Evolutionary conservation across 2,888 invertebrate species (phyloP), one percentile per base, ranked within the genome.

Genomic region (Philonicus albiceps): DNA sequence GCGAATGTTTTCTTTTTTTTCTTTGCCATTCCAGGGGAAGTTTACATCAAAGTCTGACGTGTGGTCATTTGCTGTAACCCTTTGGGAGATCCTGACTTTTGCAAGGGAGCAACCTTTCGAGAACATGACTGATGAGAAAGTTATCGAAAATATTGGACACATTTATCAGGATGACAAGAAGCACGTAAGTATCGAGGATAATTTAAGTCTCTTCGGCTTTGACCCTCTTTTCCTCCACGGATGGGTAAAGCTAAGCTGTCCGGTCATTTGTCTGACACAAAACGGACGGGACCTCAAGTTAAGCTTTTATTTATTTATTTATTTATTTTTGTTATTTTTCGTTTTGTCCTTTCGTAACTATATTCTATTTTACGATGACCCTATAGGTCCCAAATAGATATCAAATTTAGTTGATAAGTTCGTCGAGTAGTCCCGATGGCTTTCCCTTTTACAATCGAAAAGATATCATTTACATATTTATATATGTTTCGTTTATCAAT

Each of bases 31-130:
- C 72, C 92, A 97, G 96, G 96, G 95, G 84, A 96, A 96, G 92
- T 97, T 95, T 91, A 95, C 96, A 49, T 95, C 95, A 81, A 96
- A 96, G 92, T 96, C 96, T 89, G 97, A 97, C 93, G 97, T 97
- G 74, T 97, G 97, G 97, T 95, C 97, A 85, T 97, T 97, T 91
- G 97, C 96, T 74, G 96, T 97, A 86, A 96, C 97, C 81, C 93
- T 97, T 88, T 97, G 97, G 97, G 97, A 97, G 92, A 95, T 97
- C 89, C 93, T 97, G 90, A 96, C 96, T 55, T 96, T 96, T 91
- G 96, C 97, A 76, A 93, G 96, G 85, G 96, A 96, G 90, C 96
- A 96, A 91, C 97, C 97, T 7, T 97, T 95, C 92, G 95, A 96
- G 90, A 95, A 96, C 89, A 93, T 96, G 90, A 94, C 94, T 88